Base-by-base conservation (phyloP, 2,888 invertebrate genomes). In the Escarpia spicata region DNA sequence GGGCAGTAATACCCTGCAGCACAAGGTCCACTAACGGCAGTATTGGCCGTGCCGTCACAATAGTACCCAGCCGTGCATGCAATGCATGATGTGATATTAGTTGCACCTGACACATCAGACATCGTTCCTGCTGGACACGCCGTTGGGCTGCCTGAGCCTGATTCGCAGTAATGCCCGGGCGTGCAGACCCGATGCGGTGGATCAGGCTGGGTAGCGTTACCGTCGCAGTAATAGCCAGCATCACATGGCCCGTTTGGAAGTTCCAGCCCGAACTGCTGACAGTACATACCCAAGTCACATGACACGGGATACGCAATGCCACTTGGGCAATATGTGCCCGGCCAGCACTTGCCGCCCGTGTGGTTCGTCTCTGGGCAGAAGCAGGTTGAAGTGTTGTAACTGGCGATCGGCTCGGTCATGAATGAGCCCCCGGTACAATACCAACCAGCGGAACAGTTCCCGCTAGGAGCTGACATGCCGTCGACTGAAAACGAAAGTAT, bases 1-100 rank as follows among this genome's bases (percentile, higher is more conserved):
- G 99, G 99, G 96, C 99, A 99, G 96, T 99, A 96, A 93, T 95
- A 96, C 8, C 95, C 95, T n/a, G 95, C 93, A 3, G 94, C 93
- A 94, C 96, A 96, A 0, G 94, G 95, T 9, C 95, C 96, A 43
- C 95, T 95, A 89, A 90, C 92, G 58, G 90, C 93, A 31, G 95
- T 95, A 91, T 95, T 95, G 43, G 94, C 96, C 6, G 94, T 93
- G 43, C 95, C 95, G 19, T 95, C 94, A 93, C 96, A 96, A 94
- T 95, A 96, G 93, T 94, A 96, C 4, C 94, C 94, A 44, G 93
- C 94, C 3, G 94, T 95, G 94, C 96, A 96, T 6, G 93, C 93
- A 12, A 94, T 93, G 93, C 96, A 96, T 94, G 95, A 94, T 0
- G 94, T 94, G 10, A 94, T 43, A 92, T 95, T 95, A 43, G 94